phyloP scores from a whole-genome alignment of 2,888 invertebrate species.

The Cataglyphis rosenhaueri region DNA sequence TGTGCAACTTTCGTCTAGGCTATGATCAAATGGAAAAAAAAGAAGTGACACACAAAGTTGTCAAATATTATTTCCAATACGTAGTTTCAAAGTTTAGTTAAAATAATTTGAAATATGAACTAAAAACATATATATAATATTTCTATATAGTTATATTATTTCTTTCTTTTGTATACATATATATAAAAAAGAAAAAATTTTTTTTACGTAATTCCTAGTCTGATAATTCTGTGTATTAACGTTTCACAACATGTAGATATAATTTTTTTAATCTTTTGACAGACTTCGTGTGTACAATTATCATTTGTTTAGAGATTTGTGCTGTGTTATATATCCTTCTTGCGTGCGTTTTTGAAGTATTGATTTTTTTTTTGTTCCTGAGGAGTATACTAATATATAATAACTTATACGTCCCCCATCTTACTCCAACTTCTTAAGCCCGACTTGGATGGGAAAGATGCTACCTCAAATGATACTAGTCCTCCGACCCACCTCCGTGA shows the following conservation, averaged over 20 bases:
- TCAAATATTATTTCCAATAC: constrained; percentile 15
- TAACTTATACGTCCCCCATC: constrained; percentile 23
- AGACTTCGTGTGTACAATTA: neutral
- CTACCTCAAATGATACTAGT: constrained; percentile 48
- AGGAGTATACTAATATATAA: constrained; percentile 18
- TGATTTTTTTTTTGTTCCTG: neutral
- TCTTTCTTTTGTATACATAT: too few relatives aligned
- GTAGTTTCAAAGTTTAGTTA: constrained; percentile 16
- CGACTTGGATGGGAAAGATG: constrained; percentile 29
- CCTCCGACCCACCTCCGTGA: neutral
- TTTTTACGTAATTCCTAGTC: neutral
- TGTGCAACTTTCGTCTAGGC: constrained; percentile 31
- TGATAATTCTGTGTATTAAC: constrained; percentile 25
- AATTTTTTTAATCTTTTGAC: constrained; percentile 14
- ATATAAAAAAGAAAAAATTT: too few relatives aligned
- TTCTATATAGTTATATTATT: neutral
- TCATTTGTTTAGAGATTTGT: neutral
- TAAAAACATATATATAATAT: neutral
- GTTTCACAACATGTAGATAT: constrained; percentile 19
- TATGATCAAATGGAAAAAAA: constrained; percentile 16
- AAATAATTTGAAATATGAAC: neutral
- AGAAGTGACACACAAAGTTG: neutral
- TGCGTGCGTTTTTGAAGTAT: constrained; percentile 13
- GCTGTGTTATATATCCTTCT: constrained; percentile 4
- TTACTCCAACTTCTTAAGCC: constrained; percentile 21